Base-by-base conservation (phyloP, 1,140 invertebrate genomes). In the Sinella curviseta region DNA sequence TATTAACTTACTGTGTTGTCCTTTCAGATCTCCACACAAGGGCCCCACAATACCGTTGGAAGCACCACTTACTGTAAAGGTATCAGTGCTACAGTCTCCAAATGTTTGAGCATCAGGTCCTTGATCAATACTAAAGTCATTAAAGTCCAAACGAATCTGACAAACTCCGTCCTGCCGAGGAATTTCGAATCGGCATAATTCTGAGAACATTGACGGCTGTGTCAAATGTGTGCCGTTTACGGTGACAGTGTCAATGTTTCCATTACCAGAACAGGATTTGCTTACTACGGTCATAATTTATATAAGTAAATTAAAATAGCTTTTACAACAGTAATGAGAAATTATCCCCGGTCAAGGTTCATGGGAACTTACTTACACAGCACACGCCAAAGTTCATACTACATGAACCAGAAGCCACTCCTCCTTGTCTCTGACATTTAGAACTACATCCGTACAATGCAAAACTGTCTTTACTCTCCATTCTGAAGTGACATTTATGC, bases 61-160 rank as follows among this genome's bases (percentile, higher is more conserved):
- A 4, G 77, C 77, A 74, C 77, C 80, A 20, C 74, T 73, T 33
- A 81, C 76, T 0, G 75, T 78, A 30, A 79, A 33, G n/a, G 77
- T 79, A 55, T 81, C 80, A 20, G 2, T 30, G 24, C 35, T 30
- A 74, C 80, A 81, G n/a, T 77, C 75, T 55, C 77, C 74, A 20
- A 57, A 48, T 20, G 28, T n/a, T 14, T n/a, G 17, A 34, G 65
- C 73, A 17, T 60, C 12, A 3, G 34, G 26, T 28, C 77, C 77
- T 28, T 54, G 57, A 20, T 65, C 55, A 33, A 77, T 81, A 0
- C 14, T 48, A 54, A 78, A 81, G 16, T 54, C 55, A 16, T 55
- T 60, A 54, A 81, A 81, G 33, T 81, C 80, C 33, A 81, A 48
- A 14, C 80, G 74, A n/a, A 81, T 39, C 60, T 81, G 80, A 65